phyloP scores from a whole-genome alignment of 1,140 invertebrate species.

The Leptopilina boulardi region DNA sequence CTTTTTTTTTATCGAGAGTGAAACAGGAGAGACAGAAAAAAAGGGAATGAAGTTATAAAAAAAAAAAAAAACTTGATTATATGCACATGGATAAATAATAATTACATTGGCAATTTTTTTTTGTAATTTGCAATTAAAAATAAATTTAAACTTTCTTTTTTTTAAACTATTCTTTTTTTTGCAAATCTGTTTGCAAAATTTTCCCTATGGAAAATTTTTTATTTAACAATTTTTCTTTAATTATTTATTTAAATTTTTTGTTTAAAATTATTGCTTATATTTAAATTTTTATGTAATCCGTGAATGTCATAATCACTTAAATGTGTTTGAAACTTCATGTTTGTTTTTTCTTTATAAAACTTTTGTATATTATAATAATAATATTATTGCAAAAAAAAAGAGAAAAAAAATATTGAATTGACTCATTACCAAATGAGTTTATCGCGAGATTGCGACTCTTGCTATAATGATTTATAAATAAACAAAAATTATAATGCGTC shows the following conservation, averaged over 20 bases:
- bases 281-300: too few species aligned
- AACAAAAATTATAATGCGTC: neutral
- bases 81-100: neutral
- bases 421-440: neutral
- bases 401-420: neutral
- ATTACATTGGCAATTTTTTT: neutral
- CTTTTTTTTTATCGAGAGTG: too few species aligned
- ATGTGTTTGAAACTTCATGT: too few species aligned
- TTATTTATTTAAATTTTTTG: too few species aligned
- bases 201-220: too few species aligned
- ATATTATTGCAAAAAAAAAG: neutral
- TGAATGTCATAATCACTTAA: too few species aligned
- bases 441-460: neutral
- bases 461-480: neutral
- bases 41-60: neutral
- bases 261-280: too few species aligned
- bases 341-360: neutral
- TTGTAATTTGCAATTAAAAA: neutral
- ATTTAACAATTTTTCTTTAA: too few species aligned
- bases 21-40: neutral
- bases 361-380: neutral
- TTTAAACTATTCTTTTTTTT: neutral
- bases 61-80: neutral
- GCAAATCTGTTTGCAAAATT: too few species aligned
- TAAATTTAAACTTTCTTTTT: neutral